phyloP scores from a whole-genome alignment of 2,888 invertebrate species.

The Caenorhabditis parvicauda region DNA sequence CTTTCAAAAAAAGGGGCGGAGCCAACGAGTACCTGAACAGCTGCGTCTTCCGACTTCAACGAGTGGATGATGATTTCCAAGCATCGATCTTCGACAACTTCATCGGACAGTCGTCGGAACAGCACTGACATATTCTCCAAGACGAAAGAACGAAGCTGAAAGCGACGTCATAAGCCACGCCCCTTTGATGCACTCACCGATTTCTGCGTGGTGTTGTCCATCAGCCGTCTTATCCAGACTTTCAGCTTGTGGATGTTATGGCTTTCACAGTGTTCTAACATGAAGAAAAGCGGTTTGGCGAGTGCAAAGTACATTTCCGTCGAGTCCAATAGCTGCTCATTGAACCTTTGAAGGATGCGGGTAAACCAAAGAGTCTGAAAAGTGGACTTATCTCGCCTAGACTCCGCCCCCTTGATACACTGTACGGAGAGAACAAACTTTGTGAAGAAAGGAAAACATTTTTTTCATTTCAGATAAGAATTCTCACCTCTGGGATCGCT shows the following conservation, averaged over 20 bases:
- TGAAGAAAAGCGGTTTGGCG: constrained; percentile 54
- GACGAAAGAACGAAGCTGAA: constrained; percentile 50
- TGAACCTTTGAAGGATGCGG: constrained; percentile 54
- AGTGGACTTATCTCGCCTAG: not conserved
- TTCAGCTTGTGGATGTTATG: constrained; percentile 58
- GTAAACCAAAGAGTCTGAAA: constrained; percentile 56
- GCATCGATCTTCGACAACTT: constrained; percentile 53
- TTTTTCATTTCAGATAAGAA: too few species aligned
- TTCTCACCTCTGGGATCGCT: constrained; percentile 48
- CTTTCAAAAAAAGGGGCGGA: not conserved
- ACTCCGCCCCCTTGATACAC: too few species aligned
- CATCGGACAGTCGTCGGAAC: constrained; percentile 56
- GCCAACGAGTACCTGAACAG: constrained; percentile 28
- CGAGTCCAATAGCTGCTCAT: constrained; percentile 48
- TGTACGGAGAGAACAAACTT: not conserved
- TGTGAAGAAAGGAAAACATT: not conserved
- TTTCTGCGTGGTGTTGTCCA: constrained; percentile 40
- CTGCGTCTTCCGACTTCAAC: constrained; percentile 40
- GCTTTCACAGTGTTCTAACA: constrained; percentile 54
- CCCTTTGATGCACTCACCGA: constrained; percentile 6
- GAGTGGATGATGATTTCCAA: constrained; percentile 48
- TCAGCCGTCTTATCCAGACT: constrained; percentile 52
- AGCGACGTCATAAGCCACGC: constrained; percentile 1
- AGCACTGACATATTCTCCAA: constrained; percentile 56
- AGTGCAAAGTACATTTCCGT: constrained; percentile 49